Evolutionary conservation across 2,888 invertebrate species (phyloP), one percentile per base, ranked within the genome.

Genomic region (Ectemnius lituratus): DNA sequence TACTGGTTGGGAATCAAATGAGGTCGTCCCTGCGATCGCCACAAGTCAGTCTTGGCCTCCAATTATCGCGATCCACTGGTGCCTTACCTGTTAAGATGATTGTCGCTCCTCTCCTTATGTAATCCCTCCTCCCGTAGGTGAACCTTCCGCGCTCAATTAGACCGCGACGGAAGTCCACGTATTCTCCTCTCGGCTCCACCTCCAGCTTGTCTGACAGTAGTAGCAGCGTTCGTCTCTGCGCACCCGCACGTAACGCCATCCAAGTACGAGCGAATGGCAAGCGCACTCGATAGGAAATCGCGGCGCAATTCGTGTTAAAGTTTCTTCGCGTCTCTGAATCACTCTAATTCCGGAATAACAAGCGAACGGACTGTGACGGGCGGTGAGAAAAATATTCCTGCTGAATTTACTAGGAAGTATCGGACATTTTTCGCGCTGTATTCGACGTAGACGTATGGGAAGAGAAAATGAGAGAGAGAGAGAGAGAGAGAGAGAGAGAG

Each of bases 1-100:
- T 37, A 6, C 37, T 37, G 8, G 37, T 78, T 76, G 69, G 73
- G 80, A 80, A 82, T 76, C 78, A 62, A 78, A 78, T 78, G 73
- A 70, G 78, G 78, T 78, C 77, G 73, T 64, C 58, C 69, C 23
- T 23, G 37, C 67, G 64, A 73, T 70, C 70, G 28, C 18, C 58
- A 61, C 70, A 2, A 23, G 23, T 23, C 23, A 65, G 65, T 60
- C 73, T 70, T 67, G 62, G 47, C n/a, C 73, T 70, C 60, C 80
- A 78, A 82, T 82, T 78, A 76, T 73, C 76, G 70, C 64, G 52
- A 71, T 70, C 68, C 66, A 62, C 70, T 23, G 61, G 56, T 66
- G 62, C 70, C 61, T 62, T 69, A 60, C 62, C 70, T 58, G 71
- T 58, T 61, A 72, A 60, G 73, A 81, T 37, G 69, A 60, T 64